Percentiles rank a stretch among this genome's conserved stretches.
Evolutionary conservation across 1,140 invertebrate genomes (phyloP).

Genomic region (Drosophila tropicalis): DNA sequence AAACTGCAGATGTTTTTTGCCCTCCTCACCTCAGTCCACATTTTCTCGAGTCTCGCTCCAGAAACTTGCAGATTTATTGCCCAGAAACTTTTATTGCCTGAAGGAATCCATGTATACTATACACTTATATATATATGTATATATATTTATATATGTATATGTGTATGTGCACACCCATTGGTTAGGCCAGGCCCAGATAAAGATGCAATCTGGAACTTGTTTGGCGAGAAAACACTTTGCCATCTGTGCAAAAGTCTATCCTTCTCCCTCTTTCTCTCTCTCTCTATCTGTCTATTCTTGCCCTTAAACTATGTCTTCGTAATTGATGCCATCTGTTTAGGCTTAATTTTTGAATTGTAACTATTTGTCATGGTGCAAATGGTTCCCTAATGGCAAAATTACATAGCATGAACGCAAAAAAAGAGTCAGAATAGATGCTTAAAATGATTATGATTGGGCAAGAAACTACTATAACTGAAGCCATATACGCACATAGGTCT

Average conservation of each 20-base stretch:
- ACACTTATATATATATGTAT: constrained; percentile 52
- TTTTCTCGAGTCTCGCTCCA: constrained; percentile 63
- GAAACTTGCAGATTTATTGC: constrained; percentile 81
- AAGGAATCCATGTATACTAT: constrained; percentile 64
- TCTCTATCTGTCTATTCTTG: neutral
- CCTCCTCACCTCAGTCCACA: neutral
- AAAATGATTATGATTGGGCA: too few species aligned
- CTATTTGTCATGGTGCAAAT: constrained; percentile 9
- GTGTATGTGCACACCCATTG: constrained; percentile 32
- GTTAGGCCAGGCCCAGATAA: constrained; percentile 47
- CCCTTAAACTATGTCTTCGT: constrained; percentile 18
- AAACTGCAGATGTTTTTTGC: constrained; percentile 64
- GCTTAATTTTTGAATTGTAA: constrained; percentile 14
- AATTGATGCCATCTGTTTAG: constrained; percentile 35
- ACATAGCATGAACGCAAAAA: neutral
- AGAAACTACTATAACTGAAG: too few species aligned
- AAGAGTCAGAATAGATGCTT: neutral
- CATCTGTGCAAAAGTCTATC: constrained; percentile 36
- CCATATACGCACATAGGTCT: too few species aligned
- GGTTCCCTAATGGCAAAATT: neutral
- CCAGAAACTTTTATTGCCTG: constrained; percentile 79
- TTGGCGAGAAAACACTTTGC: constrained; percentile 68
- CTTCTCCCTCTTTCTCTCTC: neutral
- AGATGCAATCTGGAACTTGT: constrained; percentile 78
- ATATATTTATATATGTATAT: neutral